Evolutionary conservation across 2,888 invertebrate genomes (phyloP).

Genomic region (Argyra leucocephala): DNA sequence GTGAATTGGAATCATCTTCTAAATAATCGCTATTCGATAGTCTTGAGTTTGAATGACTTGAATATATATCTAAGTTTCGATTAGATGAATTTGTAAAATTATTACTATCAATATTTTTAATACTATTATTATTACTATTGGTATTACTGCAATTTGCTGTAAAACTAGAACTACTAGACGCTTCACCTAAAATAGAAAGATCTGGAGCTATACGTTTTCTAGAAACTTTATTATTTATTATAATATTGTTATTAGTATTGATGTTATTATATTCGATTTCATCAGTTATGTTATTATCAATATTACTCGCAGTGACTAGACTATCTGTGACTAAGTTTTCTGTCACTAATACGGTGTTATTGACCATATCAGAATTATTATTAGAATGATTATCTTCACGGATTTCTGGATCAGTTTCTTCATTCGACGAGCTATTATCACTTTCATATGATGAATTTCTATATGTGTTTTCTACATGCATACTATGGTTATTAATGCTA

Average conservation of each 20-base stretch:
- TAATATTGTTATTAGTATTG: no score
- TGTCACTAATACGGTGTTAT: not conserved
- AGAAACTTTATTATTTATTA: not conserved
- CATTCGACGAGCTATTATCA: not conserved
- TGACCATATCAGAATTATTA: not conserved
- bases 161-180: not conserved
- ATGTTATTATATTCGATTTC: not conserved
- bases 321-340: not conserved
- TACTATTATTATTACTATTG: no score
- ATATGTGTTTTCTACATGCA: not conserved
- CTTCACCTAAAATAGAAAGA: not conserved
- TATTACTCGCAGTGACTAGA: not conserved
- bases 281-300: not conserved
- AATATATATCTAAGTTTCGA: conserved; percentile 28
- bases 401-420: not conserved
- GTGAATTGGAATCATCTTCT: conserved; percentile 27
- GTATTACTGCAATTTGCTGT: not conserved
- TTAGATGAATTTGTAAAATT: not conserved
- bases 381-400: not conserved
- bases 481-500: not conserved
- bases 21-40: conserved; percentile 30
- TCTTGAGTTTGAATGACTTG: conserved; percentile 33
- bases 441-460: not conserved
- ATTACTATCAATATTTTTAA: not conserved
- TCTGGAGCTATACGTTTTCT: not conserved